These are phyloP conservation scores for Turritopsis dohrnii DNA, from an alignment of 30 jellyfish, hydroid and myxozoan species.

Conservation along the genomic window DNA sequence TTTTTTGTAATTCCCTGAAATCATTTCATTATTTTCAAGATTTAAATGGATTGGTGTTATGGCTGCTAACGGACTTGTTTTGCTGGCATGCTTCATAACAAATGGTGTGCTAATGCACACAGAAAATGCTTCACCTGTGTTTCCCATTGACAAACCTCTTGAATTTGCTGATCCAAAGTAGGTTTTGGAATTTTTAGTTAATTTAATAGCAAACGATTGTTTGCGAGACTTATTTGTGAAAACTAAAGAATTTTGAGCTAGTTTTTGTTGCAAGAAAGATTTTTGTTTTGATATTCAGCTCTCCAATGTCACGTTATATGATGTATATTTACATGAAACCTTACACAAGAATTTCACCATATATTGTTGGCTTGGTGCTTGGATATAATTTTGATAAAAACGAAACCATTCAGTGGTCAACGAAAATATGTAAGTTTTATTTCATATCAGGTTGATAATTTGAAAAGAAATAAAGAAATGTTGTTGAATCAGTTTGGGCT, in stretches of 20 bases:
- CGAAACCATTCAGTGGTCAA: neutral
- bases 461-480: too few relatives aligned
- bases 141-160: neutral
- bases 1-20: neutral
- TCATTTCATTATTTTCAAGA: neutral
- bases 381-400: neutral
- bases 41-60: constrained; percentile 27
- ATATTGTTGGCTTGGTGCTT: too few relatives aligned
- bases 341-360: constrained; percentile 12
- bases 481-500: too few relatives aligned
- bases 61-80: constrained; percentile 1
- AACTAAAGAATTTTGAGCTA: neutral
- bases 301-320: neutral
- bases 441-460: too few relatives aligned
- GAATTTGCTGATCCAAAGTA: neutral
- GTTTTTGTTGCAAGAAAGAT: neutral
- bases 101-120: constrained; percentile 25
- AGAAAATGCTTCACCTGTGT: constrained; percentile 24
- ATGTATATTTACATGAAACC: neutral
- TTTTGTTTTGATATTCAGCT: neutral
- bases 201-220: neutral
- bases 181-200: neutral
- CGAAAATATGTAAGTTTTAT: constrained; percentile 18
- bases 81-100: constrained; percentile 13
- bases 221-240: neutral